Conservation (phyloP, 2,888 invertebrate species). For the Eumacrocentrus americanus region DNA sequence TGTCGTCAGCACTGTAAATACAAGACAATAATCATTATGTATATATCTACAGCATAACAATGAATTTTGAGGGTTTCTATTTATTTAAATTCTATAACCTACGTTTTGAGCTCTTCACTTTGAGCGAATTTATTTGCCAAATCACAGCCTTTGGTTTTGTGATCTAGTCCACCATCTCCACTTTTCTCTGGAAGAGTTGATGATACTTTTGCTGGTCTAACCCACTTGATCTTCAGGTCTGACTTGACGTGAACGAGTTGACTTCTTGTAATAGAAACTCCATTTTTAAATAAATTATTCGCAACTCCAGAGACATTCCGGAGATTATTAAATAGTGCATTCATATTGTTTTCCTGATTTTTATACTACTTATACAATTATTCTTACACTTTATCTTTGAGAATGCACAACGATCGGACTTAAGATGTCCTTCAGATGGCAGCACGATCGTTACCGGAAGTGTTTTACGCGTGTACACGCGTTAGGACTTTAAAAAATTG, state of each 20-base stretch:
- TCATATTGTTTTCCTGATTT: slow-evolving; percentile 36
- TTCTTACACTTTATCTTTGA: not conserved
- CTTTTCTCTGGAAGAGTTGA: slow-evolving; percentile 71
- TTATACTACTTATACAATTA: not conserved
- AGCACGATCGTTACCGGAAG: not conserved
- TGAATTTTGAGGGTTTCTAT: not conserved
- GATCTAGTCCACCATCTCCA: slow-evolving; percentile 71
- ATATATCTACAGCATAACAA: not conserved
- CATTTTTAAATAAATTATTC: slow-evolving; percentile 31
- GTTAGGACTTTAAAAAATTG: no score
- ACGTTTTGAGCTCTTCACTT: slow-evolving; percentile 76
- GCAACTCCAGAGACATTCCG: slow-evolving; percentile 28
- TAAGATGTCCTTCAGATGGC: not conserved
- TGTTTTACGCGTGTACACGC: no score
- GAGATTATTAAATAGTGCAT: slow-evolving; percentile 37
- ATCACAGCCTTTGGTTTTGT: slow-evolving; percentile 65
- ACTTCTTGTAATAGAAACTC: slow-evolving; percentile 45
- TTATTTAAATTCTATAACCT: slow-evolving; percentile 48
- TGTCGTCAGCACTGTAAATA: slow-evolving; percentile 71
- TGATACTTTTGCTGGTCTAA: slow-evolving; percentile 72
- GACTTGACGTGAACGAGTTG: slow-evolving; percentile 70
- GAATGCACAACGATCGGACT: not conserved
- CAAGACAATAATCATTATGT: slow-evolving; percentile 20
- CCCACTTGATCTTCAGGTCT: slow-evolving; percentile 79
- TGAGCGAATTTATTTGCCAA: slow-evolving; percentile 65